phyloP scores from a whole-genome alignment of 2,113 vertebrate genomes.

The Toxotes jaculatrix region DNA sequence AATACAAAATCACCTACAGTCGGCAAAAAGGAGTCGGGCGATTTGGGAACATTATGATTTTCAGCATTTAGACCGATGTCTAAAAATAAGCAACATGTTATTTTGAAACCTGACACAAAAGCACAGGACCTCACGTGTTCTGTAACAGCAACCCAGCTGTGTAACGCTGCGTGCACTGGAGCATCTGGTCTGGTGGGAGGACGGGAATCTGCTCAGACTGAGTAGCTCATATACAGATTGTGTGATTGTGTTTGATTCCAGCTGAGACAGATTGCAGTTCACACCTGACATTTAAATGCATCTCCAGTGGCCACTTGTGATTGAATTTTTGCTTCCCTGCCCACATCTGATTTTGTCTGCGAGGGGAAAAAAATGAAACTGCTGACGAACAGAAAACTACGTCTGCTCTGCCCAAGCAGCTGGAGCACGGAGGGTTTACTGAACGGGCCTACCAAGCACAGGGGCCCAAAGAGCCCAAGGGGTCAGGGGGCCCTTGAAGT shows the following conservation, averaged over 20 bases:
- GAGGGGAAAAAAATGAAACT: background rate
- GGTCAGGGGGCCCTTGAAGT: background rate
- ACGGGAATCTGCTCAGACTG: background rate
- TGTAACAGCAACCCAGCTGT: background rate
- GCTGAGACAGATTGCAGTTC: constrained; percentile 24
- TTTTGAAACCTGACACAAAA: background rate
- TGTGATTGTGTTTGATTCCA: constrained; percentile 15
- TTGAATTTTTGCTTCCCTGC: constrained; percentile 41
- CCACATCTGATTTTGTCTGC: constrained; percentile 38
- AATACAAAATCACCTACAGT: background rate
- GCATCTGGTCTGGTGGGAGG: background rate
- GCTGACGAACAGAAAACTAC: constrained; percentile 35
- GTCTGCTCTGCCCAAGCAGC: background rate
- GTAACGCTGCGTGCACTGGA: constrained; percentile 9
- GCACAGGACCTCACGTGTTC: background rate
- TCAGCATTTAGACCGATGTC: background rate
- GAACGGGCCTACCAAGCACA: background rate
- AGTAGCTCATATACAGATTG: constrained; percentile 27
- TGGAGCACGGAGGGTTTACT: background rate
- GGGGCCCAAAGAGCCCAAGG: background rate
- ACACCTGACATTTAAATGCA: constrained; percentile 39
- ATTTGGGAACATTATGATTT: background rate
- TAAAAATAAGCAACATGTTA: background rate
- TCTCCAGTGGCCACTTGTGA: constrained; percentile 28
- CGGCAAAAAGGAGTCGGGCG: background rate